These are phyloP conservation scores for Sebastes trivittatus DNA, from an alignment of 2,797 vertebrate genomes.

Conservation along the genomic window DNA sequence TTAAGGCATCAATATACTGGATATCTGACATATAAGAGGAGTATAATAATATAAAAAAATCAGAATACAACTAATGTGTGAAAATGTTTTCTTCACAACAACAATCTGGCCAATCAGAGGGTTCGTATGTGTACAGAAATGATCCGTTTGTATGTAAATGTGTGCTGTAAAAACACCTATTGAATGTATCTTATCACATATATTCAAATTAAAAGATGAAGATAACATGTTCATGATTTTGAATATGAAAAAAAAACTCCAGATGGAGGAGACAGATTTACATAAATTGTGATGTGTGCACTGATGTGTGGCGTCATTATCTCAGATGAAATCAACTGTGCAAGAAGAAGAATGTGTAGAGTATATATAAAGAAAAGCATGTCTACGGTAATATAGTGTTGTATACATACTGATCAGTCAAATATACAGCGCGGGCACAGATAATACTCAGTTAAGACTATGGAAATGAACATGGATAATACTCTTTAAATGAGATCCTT, in stretches of 20 bases:
- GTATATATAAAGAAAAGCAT: background rate
- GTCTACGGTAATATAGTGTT: background rate
- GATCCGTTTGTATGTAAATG: background rate
- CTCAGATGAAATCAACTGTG: slow-evolving; percentile 19
- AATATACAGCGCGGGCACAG: background rate
- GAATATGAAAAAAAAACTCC: background rate
- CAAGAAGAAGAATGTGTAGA: background rate
- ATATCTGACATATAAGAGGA: background rate
- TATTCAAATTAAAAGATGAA: slow-evolving; percentile 19
- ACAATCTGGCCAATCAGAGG: background rate
- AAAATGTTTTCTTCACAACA: background rate
- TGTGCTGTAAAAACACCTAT: background rate
- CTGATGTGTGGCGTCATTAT: slow-evolving; percentile 29
- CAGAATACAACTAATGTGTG: background rate
- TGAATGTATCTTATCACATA: background rate
- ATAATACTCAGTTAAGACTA: background rate
- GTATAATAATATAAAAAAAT: background rate
- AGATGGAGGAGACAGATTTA: slow-evolving; percentile 27
- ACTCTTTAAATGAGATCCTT: background rate
- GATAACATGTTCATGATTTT: background rate
- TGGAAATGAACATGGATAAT: background rate
- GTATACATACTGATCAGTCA: background rate
- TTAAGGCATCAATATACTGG: background rate
- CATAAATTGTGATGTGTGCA: slow-evolving; percentile 18
- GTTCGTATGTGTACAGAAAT: background rate